Evolutionary conservation across 1,140 invertebrate species (phyloP).

Genomic region (Holcopasites calliopsidis): DNA sequence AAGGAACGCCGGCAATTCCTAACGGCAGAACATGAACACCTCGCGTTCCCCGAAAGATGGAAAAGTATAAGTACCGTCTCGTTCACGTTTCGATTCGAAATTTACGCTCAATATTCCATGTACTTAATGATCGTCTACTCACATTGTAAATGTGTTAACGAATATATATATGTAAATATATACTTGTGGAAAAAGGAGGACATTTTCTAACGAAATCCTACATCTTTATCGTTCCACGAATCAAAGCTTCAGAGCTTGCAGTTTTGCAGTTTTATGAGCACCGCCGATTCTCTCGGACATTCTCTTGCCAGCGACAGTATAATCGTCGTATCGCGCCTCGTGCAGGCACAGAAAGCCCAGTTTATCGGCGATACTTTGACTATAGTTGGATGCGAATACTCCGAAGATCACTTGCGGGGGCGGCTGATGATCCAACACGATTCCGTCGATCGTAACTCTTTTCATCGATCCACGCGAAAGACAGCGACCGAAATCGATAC

Average conservation of each 20-base stretch:
- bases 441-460: constrained; percentile 34
- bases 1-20: too few relatives aligned
- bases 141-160: too few relatives aligned
- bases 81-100: too few relatives aligned
- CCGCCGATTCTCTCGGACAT: constrained; percentile 66
- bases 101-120: too few relatives aligned
- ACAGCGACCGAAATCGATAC: constrained; percentile 51
- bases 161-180: too few relatives aligned
- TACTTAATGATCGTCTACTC: too few relatives aligned
- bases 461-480: constrained; percentile 20
- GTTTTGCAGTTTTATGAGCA: constrained; percentile 53
- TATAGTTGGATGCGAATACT: constrained; percentile 67
- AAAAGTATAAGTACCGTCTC: too few relatives aligned
- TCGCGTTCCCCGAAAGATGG: too few relatives aligned
- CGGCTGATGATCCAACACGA: constrained; percentile 16
- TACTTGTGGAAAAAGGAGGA: neutral
- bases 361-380: constrained; percentile 62
- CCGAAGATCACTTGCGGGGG: constrained; percentile 61
- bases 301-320: constrained; percentile 53
- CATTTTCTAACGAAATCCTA: too few relatives aligned
- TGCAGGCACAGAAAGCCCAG: constrained; percentile 60
- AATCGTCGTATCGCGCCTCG: constrained; percentile 60
- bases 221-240: too few relatives aligned
- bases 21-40: too few relatives aligned
- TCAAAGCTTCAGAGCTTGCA: constrained; percentile 49